These are phyloP conservation scores for Strongylocentrotus purpuratus DNA, from an alignment of 35 echinoderm and acorn worm species.

Conservation along the genomic window DNA sequence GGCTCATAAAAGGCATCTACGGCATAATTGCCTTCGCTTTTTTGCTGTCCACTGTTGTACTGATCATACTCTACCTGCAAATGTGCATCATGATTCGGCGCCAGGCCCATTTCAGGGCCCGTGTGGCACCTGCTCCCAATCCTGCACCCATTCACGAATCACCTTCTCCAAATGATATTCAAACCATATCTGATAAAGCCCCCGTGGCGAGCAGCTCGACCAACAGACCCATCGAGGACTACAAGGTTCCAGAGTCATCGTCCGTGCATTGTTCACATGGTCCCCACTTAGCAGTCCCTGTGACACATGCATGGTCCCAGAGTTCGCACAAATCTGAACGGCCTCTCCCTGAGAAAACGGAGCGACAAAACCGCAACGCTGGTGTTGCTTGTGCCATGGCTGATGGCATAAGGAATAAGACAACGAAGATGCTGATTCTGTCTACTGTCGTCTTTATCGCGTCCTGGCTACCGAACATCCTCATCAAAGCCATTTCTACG, in stretches of 20 bases:
- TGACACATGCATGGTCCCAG: not conserved
- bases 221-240: not conserved
- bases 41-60: not conserved
- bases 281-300: not conserved
- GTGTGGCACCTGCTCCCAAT: not conserved
- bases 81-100: slow-evolving; percentile 16
- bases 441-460: not conserved
- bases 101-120: not conserved
- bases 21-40: not conserved
- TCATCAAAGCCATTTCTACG: not conserved
- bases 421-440: slow-evolving; percentile 7
- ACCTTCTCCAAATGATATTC: not conserved
- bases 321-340: not conserved
- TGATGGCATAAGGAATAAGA: not conserved
- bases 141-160: not conserved
- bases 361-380: not conserved
- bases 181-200: not conserved
- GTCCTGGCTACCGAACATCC: not conserved
- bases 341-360: not conserved
- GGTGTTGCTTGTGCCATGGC: not conserved
- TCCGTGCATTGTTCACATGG: not conserved
- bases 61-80: not conserved
- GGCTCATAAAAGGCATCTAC: not conserved
- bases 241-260: not conserved
- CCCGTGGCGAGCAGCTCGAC: not conserved